Evolutionary conservation across 2,113 vertebrate genomes (phyloP).

Genomic region (Hassar affinis): DNA sequence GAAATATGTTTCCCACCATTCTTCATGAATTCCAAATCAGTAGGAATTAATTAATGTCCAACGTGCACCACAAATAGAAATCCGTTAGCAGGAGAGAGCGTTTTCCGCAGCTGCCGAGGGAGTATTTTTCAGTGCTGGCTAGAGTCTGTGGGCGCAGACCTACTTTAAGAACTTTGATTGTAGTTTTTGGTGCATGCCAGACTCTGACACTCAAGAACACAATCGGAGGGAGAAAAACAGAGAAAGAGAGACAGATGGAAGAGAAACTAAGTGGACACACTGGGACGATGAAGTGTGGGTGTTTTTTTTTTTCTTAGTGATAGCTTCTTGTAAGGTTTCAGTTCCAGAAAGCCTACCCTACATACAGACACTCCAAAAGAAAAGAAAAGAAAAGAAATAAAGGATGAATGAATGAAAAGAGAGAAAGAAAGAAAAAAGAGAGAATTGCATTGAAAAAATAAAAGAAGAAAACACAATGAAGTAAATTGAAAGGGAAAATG

Average conservation of each 20-base stretch:
- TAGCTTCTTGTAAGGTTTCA: slow-evolving; percentile 4
- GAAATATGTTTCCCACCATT: slow-evolving; percentile 49
- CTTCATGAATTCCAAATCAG: slow-evolving; percentile 57
- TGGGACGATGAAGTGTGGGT: not conserved
- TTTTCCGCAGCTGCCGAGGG: not conserved
- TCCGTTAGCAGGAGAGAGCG: slow-evolving; percentile 24
- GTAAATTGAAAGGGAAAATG: not conserved
- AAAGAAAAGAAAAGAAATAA: not conserved
- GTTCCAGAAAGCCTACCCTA: not conserved
- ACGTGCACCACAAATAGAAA: slow-evolving; percentile 45
- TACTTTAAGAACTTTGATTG: slow-evolving; percentile 35
- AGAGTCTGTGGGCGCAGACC: slow-evolving; percentile 30
- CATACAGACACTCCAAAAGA: not conserved
- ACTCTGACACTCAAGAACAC: slow-evolving; percentile 5
- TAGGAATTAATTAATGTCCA: slow-evolving; percentile 53
- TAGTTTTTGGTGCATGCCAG: not conserved
- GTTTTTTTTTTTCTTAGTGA: not conserved
- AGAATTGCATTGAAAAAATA: not conserved
- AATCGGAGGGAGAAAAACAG: slow-evolving; percentile 8
- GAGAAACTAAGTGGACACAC: slow-evolving; percentile 20
- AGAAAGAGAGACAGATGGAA: not conserved
- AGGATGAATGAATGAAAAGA: not conserved
- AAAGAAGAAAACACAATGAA: not conserved
- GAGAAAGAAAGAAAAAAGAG: not conserved
- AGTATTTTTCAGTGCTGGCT: slow-evolving; percentile 22